These are phyloP conservation scores for Onychomys leucogaster DNA, from an alignment of 2,797 vertebrate genomes.

Conservation along the genomic window DNA sequence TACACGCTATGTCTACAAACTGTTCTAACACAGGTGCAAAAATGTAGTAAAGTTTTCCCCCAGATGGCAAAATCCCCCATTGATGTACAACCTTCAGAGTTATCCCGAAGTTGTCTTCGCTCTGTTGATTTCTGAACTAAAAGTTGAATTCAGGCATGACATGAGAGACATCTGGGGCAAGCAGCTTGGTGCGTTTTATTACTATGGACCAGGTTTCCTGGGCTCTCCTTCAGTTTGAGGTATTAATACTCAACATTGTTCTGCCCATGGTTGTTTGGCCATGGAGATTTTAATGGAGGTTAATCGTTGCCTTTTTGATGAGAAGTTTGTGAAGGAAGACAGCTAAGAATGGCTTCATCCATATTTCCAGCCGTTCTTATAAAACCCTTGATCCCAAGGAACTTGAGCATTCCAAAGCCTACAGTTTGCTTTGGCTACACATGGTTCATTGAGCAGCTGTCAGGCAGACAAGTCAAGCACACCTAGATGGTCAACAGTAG, in stretches of 20 bases:
- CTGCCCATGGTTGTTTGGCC: not conserved
- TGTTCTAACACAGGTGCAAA: not conserved
- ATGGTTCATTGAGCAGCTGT: conserved; percentile 56
- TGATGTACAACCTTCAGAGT: not conserved
- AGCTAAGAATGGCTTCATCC: not conserved
- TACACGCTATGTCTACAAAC: not conserved
- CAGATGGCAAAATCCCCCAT: not conserved
- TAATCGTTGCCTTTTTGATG: not conserved
- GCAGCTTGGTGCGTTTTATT: not conserved
- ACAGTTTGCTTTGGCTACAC: not conserved
- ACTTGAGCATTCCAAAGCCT: conserved; percentile 50
- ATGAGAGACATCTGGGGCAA: not conserved
- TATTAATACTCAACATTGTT: not conserved
- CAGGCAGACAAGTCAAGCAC: not conserved
- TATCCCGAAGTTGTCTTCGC: not conserved
- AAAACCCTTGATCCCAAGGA: conserved; percentile 49
- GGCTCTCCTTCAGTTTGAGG: not conserved
- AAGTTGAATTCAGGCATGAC: not conserved
- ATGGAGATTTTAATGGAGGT: not conserved
- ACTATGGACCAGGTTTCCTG: not conserved
- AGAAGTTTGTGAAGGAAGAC: not conserved
- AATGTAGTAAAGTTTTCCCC: not conserved
- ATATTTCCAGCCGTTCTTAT: not conserved
- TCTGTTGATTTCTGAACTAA: conserved; percentile 17
- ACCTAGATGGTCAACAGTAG: conserved; percentile 54